Evolutionary conservation across 2,113 vertebrate species (phyloP).

Genomic region (Arenaria interpres): DNA sequence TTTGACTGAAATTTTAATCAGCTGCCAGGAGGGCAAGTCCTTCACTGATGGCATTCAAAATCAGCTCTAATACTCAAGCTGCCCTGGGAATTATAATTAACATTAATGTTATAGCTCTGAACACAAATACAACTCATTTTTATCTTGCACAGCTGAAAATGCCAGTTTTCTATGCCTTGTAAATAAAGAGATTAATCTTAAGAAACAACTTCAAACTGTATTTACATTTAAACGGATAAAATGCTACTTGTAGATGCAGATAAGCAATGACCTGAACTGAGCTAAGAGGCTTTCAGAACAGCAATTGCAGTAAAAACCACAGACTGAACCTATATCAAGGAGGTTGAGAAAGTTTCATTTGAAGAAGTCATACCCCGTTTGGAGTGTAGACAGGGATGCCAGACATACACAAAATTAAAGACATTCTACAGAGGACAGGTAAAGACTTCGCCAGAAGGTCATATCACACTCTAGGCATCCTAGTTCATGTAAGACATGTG

Average conservation of each 20-base stretch:
- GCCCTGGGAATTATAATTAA: background rate
- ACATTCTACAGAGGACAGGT: background rate
- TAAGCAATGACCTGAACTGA: background rate
- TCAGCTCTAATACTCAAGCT: background rate
- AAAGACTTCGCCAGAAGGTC: background rate
- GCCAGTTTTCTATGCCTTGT: background rate
- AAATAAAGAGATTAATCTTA: background rate
- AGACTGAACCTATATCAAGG: background rate
- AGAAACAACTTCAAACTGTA: background rate
- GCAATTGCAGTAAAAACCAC: background rate
- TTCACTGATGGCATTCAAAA: background rate
- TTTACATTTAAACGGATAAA: background rate
- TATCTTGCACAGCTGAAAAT: background rate
- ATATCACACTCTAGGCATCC: background rate
- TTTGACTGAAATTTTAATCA: constrained; percentile 10
- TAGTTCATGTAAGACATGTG: background rate
- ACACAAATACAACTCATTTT: background rate
- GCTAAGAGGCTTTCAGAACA: background rate
- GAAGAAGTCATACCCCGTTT: background rate
- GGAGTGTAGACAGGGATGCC: background rate
- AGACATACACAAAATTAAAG: background rate
- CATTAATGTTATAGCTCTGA: background rate
- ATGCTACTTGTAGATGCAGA: background rate
- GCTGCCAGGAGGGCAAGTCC: background rate
- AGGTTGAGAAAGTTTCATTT: background rate